Evolutionary conservation across 2,797 vertebrate genomes (phyloP).

Genomic region (Vespertilio murinus): DNA sequence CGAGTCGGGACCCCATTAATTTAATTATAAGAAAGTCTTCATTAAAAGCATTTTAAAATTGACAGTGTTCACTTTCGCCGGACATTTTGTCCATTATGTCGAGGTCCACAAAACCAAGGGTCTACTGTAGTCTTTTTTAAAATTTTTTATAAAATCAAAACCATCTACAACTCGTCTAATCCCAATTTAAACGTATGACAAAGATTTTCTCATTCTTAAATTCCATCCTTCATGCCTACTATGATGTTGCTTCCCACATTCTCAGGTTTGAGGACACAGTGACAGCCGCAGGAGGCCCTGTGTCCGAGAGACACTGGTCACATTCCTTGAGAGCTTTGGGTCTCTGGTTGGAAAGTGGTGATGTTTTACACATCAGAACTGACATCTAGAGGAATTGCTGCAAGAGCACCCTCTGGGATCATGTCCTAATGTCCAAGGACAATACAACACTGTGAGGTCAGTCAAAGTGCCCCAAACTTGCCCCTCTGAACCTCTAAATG

Average conservation of each 20-base stretch:
- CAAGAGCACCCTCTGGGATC: neutral
- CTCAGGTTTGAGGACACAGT: neutral
- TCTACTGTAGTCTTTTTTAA: neutral
- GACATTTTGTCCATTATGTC: neutral
- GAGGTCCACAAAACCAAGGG: neutral
- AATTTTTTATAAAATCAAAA: neutral
- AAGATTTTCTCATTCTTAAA: neutral
- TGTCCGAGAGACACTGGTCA: neutral
- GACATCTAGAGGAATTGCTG: neutral
- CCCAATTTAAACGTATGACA: neutral
- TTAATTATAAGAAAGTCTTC: neutral
- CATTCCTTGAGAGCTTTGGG: neutral
- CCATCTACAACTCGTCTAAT: neutral
- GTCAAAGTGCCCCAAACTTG: neutral
- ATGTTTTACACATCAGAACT: neutral
- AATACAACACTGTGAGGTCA: neutral
- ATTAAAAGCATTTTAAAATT: neutral
- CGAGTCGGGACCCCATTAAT: neutral
- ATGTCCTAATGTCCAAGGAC: neutral
- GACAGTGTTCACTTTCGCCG: neutral
- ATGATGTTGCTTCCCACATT: neutral
- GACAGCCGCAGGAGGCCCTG: neutral
- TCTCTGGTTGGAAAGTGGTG: neutral
- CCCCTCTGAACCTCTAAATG: neutral
- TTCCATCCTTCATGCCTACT: neutral